A percentile compares a stretch with the other conserved stretches of the same genome.
phyloP scores from a whole-genome alignment of 2,113 vertebrate genomes.

The Zosterops pallidus region DNA sequence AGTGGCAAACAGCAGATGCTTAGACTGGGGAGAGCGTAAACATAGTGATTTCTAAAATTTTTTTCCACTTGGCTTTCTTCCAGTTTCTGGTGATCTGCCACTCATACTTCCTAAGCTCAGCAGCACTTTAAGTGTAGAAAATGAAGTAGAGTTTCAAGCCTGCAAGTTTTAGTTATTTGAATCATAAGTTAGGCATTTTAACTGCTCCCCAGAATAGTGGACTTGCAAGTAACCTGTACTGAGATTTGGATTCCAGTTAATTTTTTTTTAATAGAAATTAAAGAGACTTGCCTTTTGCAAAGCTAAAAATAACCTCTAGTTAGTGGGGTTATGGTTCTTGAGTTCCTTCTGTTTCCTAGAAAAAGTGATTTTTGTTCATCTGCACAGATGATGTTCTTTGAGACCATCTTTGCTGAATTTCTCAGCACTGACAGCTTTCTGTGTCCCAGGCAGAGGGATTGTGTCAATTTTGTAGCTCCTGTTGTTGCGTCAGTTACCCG shows the following conservation, averaged over 20 bases:
- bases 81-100: neutral
- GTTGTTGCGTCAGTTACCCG: neutral
- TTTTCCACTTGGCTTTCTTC: neutral
- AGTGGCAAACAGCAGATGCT: neutral
- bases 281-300: neutral
- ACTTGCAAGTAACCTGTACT: neutral
- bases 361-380: neutral
- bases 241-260: neutral
- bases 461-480: neutral
- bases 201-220: neutral
- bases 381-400: conserved; percentile 13
- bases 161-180: neutral
- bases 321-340: neutral
- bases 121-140: neutral
- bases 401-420: neutral
- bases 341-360: neutral
- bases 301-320: neutral
- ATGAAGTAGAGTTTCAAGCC: neutral
- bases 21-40: neutral
- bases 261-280: neutral
- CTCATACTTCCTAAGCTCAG: neutral
- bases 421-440: neutral
- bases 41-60: neutral
- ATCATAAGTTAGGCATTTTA: neutral
- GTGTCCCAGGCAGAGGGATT: neutral